Base-by-base conservation (phyloP, 1,140 invertebrate genomes). In the Agrypnia vestita region DNA sequence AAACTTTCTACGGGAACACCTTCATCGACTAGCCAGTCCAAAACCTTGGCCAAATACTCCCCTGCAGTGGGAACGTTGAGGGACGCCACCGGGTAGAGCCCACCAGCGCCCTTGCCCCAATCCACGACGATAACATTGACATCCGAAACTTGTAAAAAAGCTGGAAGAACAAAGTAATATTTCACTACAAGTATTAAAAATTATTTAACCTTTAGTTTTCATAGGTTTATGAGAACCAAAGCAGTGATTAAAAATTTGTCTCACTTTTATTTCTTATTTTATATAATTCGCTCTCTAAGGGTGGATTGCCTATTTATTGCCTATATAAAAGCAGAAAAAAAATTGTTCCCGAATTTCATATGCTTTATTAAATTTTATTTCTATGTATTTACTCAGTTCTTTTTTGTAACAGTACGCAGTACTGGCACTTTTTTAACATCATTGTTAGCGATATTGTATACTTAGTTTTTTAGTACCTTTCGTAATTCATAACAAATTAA, bases 91-190 rank as follows among this genome's bases (percentile, higher is more conserved):
- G 88, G 72, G 67, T 92, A 93, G 49, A 85, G 80, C 0, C 84
- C 85, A 6, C 83, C 82, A 3, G 90, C 87, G 13, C 89, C 87
- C 3, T 12, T 25, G 1, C 84, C 84, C 91, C 91, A 93, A 79
- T 92, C 91, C 0, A 92, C 86, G 0, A 90, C 88, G 46, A 93
- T 91, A 4, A 93, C 87, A 69, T 93, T 93, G 21, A 86, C 87
- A 62, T 90, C 88, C 3, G 84, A 86, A 4, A 84, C 84, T 0
- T 82, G 82, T 0, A 91, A 82, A 67, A 90, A 91, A 0, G 88
- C 90, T 80, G 82, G 8, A 78, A 76, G 83, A 83, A 17, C 43
- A 78, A 15, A 21, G 25, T 4, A 8, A 0, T 64, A 21, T 17
- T 15, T 91, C 84, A 53, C 79, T 19, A 86, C 88, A 15, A 55